Conservation (phyloP, 2,797 vertebrate genomes). For the Melanotaenia trifasciata region DNA sequence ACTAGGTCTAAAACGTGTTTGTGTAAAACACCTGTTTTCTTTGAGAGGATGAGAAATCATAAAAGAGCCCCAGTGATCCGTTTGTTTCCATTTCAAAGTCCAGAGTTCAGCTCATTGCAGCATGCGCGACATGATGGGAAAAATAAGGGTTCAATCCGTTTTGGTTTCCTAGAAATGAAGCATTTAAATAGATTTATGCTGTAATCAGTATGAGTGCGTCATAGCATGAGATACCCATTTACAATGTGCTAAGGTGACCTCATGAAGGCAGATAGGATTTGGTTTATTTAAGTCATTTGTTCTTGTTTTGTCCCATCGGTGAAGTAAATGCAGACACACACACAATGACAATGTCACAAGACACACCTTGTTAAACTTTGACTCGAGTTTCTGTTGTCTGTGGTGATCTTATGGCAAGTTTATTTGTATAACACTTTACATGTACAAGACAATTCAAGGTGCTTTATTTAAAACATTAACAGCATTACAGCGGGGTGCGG, state of each 20-base stretch:
- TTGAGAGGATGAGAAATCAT: background rate
- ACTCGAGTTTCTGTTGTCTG: background rate
- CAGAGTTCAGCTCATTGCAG: constrained; percentile 11
- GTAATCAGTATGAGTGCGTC: background rate
- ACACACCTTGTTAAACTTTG: background rate
- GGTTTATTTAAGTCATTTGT: background rate
- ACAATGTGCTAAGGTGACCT: background rate
- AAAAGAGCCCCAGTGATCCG: background rate
- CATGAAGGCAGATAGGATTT: background rate
- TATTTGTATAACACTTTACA: too few relatives aligned
- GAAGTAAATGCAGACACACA: background rate
- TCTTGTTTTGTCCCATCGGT: background rate
- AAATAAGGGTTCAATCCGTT: background rate
- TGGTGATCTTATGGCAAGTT: too few relatives aligned
- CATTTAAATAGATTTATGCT: background rate
- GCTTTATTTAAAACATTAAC: too few relatives aligned
- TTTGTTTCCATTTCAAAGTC: constrained; percentile 44
- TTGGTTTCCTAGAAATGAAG: constrained; percentile 4
- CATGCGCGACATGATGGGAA: constrained; percentile 32
- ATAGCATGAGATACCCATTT: background rate
- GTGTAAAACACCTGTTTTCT: background rate
- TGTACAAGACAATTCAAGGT: too few relatives aligned
- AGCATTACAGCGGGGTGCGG: too few relatives aligned
- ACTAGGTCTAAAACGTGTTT: background rate
- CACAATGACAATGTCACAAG: background rate